Evolutionary conservation across 2,113 vertebrate genomes (phyloP), one percentile per base, ranked within the genome.

Genomic region (Oostethus manadensis): DNA sequence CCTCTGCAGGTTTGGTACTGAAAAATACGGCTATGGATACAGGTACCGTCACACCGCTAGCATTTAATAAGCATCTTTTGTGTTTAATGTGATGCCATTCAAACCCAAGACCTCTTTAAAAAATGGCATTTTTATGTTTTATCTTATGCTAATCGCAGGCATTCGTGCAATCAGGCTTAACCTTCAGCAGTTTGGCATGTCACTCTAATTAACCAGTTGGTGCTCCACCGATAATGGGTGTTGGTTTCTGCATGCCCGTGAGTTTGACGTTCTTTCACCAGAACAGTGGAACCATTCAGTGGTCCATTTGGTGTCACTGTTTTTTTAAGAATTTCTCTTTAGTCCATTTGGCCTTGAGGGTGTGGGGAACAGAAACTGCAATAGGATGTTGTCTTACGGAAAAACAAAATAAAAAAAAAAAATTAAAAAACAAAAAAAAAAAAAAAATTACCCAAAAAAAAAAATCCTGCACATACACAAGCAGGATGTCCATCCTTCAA

Each of bases 401-500:
- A 79, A 47, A 44, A n/a, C n/a, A n/a, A n/a, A n/a, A n/a, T n/a
- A 51, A 40, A 59, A 67, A 47, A 71, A 62, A 58, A 56, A 45
- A 22, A 53, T 46, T 43, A 45, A 47, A 44, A 51, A 40, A 59
- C 65, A 47, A 71, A 47, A 44, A 51, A 40, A 59, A 67, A 47
- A 71, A 62, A 58, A 56, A 45, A 22, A 53, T 46, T 43, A 45
- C 48, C 15, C 6, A 45, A 33, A 23, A 15, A 57, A 16, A 59
- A 29, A 7, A 56, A 70, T 71, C 20, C 78, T 64, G 48, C 65
- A 68, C 51, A 60, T 70, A 62, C 62, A 80, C 62, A 38, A 38
- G 62, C 80, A 77, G 74, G 76, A 81, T 58, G 55, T 78, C 60
- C 71, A 51, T 77, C 69, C 67, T 35, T 49, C 60, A 54, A 40